Base-by-base conservation (phyloP, 2,888 invertebrate genomes). In the Clistopyga incitator region DNA sequence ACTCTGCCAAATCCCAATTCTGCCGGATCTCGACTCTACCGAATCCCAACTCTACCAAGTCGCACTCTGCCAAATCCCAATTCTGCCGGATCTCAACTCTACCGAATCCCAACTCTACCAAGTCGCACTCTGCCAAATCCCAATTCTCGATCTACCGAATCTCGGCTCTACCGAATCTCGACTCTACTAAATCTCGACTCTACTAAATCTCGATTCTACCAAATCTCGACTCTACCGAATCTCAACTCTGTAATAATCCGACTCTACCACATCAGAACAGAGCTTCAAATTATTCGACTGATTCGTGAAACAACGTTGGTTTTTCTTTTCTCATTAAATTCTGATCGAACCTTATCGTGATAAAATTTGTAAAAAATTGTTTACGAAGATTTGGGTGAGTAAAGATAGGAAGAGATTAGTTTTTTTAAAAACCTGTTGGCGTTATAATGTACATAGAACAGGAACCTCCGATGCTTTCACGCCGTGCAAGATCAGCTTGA, bases 401-500 rank as follows among this genome's bases (percentile, higher is more conserved):
- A 18, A 50, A 50, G 50, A 4, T 18, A 8, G 4, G 50, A 50
- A 50, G 1, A n/a, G n/a, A 18, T 18, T n/a, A n/a, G n/a, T n/a
- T n/a, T n/a, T 2, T 6, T n/a, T 18, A 18, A n/a, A 0, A 50
- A n/a, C 18, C 18, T 6, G n/a, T 6, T 50, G n/a, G 47, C 15
- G n/a, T 18, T 50, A 18, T 50, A 50, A 50, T 3, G 15, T n/a
- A 25, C 29, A 45, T 1, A 23, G 3, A 25, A 61, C 20, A 45
- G 34, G 34, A 25, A 78, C 29, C 50, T 11, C 42, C n/a, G 52
- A 38, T 45, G 47, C 50, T 70, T 25, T 38, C 67, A 68, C 54
- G 77, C 78, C 74, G 50, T 75, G 15, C 15, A 72, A 59, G 50
- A 70, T 84, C 70, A 74, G 64, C 56, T 68, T 10, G 20, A 54